These are phyloP conservation scores for Leucoraja ocellata DNA, from an alignment of 2,797 vertebrate species.

Conservation along the genomic window DNA sequence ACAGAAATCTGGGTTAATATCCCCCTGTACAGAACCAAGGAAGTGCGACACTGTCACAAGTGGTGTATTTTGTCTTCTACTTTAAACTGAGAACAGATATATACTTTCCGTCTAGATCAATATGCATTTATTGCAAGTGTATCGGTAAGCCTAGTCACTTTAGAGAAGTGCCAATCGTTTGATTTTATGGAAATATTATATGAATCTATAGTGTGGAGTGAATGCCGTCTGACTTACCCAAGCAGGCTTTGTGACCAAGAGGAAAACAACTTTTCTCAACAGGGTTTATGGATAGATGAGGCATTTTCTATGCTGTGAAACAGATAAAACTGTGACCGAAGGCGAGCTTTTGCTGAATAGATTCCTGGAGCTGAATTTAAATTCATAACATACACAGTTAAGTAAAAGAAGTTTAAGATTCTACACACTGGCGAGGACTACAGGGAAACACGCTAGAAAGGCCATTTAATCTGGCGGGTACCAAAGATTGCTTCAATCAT, in stretches of 20 bases:
- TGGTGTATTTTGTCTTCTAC: too few species aligned
- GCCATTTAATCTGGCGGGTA: background rate
- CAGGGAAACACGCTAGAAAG: background rate
- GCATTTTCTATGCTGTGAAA: background rate
- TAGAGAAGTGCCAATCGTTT: background rate
- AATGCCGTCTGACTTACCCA: background rate
- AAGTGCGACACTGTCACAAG: too few species aligned
- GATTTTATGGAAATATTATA: background rate
- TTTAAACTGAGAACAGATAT: too few species aligned
- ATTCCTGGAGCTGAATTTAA: background rate
- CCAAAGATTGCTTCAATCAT: background rate
- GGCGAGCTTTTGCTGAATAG: background rate
- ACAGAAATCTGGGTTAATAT: too few species aligned
- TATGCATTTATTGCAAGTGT: background rate
- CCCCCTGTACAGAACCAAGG: too few species aligned
- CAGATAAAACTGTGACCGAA: background rate
- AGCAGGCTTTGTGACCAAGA: background rate
- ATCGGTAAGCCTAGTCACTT: background rate
- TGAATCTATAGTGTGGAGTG: background rate
- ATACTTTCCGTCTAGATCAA: background rate
- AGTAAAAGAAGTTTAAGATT: constrained; percentile 1
- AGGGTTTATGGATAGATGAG: background rate
- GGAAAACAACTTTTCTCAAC: background rate
- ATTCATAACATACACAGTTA: background rate
- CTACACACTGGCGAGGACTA: background rate